Evolutionary conservation across 2,113 vertebrate species (phyloP).

Genomic region (Mustelus asterias): DNA sequence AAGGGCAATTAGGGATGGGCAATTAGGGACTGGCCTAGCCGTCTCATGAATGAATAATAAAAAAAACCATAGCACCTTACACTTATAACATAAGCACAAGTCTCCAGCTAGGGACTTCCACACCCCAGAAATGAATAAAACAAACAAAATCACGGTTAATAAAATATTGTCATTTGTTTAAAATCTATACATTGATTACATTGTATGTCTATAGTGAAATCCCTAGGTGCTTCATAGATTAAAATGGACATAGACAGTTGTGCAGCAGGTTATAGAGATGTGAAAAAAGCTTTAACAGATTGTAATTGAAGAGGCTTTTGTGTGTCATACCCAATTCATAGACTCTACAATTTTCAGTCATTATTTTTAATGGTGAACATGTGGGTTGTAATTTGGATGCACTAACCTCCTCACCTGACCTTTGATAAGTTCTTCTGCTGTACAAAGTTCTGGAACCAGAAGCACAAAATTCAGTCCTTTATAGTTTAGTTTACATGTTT

Average conservation of each 20-base stretch:
- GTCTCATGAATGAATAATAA: too few species aligned
- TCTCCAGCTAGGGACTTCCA: too few species aligned
- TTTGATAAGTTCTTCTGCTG: not conserved
- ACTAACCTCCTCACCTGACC: not conserved
- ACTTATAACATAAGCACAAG: too few species aligned
- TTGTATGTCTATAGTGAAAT: not conserved
- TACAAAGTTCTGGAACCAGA: not conserved
- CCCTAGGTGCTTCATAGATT: not conserved
- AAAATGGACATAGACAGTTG: not conserved
- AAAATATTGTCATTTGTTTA: too few species aligned
- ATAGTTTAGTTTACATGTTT: not conserved
- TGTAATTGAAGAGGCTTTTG: not conserved
- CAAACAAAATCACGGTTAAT: too few species aligned
- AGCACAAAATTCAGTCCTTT: not conserved
- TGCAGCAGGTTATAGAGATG: not conserved
- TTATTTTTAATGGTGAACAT: not conserved
- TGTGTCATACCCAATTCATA: not conserved
- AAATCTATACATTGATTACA: too few species aligned
- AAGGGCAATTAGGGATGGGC: too few species aligned
- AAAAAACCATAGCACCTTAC: too few species aligned
- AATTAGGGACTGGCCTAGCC: too few species aligned
- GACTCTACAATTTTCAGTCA: not conserved
- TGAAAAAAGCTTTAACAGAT: not conserved
- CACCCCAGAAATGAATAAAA: too few species aligned
- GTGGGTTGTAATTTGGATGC: not conserved